These are phyloP conservation scores for Pangasius mekongensis DNA, from an alignment of 2,797 vertebrate species.

Conservation along the genomic window DNA sequence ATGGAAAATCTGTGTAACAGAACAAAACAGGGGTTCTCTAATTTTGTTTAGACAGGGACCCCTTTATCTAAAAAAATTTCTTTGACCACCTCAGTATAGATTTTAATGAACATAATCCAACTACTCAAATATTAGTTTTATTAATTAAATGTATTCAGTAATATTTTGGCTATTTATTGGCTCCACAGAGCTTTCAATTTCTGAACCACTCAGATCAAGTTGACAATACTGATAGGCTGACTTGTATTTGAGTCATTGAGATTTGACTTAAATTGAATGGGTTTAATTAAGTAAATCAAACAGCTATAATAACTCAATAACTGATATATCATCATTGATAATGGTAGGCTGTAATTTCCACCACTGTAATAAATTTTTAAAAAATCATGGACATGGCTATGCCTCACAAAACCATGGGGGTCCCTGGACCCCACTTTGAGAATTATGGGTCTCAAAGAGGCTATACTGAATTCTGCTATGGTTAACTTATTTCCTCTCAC, in stretches of 20 bases:
- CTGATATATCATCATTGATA: background rate
- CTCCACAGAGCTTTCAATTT: background rate
- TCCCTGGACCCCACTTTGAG: background rate
- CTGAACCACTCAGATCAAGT: background rate
- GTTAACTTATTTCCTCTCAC: slow-evolving; percentile 57
- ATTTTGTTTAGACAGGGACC: background rate
- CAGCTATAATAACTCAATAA: too few relatives aligned
- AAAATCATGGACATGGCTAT: too few relatives aligned
- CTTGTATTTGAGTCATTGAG: background rate
- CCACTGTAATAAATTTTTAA: background rate
- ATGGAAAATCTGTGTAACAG: background rate
- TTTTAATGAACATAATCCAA: background rate
- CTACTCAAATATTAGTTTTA: background rate
- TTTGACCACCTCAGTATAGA: background rate
- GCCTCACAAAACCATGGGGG: background rate
- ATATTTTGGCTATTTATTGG: background rate
- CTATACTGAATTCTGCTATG: background rate
- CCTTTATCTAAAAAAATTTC: background rate
- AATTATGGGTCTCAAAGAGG: background rate
- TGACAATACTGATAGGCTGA: background rate
- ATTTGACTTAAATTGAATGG: too few relatives aligned
- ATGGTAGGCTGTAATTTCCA: background rate
- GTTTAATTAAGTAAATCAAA: background rate
- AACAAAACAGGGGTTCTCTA: background rate
- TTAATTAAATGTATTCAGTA: background rate